Conservation (phyloP, 2,797 vertebrate species). For the Apogon talboti region DNA sequence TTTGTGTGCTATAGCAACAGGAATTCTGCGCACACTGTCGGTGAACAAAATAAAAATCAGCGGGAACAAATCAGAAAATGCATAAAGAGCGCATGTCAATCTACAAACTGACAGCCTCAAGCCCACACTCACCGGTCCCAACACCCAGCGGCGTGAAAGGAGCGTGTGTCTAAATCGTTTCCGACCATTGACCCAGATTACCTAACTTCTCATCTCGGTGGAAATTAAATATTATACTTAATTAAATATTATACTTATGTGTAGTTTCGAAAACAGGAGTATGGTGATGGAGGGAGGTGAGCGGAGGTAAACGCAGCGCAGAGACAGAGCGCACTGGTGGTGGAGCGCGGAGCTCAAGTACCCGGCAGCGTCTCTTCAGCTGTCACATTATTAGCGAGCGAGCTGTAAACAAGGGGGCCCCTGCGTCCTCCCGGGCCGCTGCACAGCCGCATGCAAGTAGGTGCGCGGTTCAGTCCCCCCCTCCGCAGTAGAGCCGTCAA, state of each 20-base stretch:
- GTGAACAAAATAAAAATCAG: constrained; percentile 54
- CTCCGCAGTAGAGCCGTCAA: constrained; percentile 85
- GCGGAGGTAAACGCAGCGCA: constrained; percentile 19
- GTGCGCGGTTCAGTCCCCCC: constrained; percentile 84
- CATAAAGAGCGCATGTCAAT: constrained; percentile 10
- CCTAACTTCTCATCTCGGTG: constrained; percentile 56
- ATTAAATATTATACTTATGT: no score
- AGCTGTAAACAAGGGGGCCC: constrained; percentile 90
- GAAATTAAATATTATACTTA: no score
- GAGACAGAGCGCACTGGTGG: constrained; percentile 14
- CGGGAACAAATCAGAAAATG: constrained; percentile 42
- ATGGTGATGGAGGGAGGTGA: background rate
- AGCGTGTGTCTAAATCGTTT: constrained; percentile 60
- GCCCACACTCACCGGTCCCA: no score
- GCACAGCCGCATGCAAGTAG: constrained; percentile 89
- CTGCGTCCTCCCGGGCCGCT: constrained; percentile 82
- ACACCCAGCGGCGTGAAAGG: background rate
- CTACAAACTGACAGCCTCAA: background rate
- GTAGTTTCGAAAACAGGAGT: background rate
- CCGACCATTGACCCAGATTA: constrained; percentile 71
- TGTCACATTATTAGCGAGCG: constrained; percentile 92
- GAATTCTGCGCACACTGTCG: constrained; percentile 42
- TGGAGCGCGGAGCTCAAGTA: constrained; percentile 51
- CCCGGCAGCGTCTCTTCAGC: constrained; percentile 81
- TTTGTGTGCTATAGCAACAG: constrained; percentile 24